phyloP scores from a whole-genome alignment of 2,888 invertebrate genomes.

The Eupelmus urozonus region DNA sequence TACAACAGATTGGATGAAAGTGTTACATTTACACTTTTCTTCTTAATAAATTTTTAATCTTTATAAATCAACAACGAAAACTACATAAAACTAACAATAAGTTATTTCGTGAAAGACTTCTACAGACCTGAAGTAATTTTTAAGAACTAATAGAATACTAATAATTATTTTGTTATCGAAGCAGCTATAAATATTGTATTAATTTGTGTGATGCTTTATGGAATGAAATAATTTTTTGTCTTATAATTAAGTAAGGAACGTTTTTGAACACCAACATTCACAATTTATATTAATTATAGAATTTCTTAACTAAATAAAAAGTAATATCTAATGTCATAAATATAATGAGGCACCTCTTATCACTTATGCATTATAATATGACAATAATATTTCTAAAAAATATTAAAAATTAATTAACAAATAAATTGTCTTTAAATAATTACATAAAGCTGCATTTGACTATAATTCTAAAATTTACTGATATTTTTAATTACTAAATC shows the following conservation, averaged over 20 bases:
- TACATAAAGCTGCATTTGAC: neutral
- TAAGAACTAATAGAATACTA: conserved; percentile 13
- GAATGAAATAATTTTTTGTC: conserved; percentile 25
- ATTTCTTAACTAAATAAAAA: neutral
- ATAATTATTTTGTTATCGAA: neutral
- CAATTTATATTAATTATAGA: conserved; percentile 16
- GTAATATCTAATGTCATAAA: conserved; percentile 5
- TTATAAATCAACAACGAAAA: conserved; percentile 32
- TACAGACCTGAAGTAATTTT: neutral
- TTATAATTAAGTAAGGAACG: conserved; percentile 29
- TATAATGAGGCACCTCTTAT: conserved; percentile 46
- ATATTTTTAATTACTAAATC: neutral
- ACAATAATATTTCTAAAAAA: conserved; percentile 7
- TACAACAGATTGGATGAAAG: neutral
- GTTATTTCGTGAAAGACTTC: neutral
- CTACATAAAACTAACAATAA: conserved; percentile 12
- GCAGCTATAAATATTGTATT: conserved; percentile 2
- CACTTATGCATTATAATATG: conserved; percentile 16
- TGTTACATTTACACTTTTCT: neutral
- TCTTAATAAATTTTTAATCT: conserved; percentile 47
- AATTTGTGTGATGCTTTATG: neutral
- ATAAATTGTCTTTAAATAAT: neutral
- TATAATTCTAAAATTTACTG: neutral
- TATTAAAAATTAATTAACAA: neutral
- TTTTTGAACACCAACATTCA: conserved; percentile 40